Conservation (phyloP, 2,797 vertebrate species). For the Sylvilagus floridanus region DNA sequence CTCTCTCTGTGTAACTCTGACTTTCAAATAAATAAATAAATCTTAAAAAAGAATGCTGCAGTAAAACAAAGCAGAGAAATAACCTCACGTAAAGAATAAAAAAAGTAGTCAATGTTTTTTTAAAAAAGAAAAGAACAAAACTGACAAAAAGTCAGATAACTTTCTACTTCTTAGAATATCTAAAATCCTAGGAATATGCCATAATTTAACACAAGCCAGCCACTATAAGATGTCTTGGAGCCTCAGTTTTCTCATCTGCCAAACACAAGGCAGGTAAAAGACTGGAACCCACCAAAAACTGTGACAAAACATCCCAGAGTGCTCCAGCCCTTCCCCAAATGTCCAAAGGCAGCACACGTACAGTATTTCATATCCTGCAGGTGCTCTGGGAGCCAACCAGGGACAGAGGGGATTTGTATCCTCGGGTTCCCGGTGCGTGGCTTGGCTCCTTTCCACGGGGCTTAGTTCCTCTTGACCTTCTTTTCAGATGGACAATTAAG, state of each 20-base stretch:
- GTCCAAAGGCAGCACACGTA: not conserved
- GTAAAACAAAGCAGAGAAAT: no score
- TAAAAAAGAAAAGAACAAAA: not conserved
- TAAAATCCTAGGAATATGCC: not conserved
- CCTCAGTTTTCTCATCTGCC: not conserved
- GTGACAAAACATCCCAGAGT: not conserved
- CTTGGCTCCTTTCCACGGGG: not conserved
- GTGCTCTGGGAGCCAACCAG: not conserved
- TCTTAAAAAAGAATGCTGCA: no score
- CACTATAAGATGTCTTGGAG: fast-evolving
- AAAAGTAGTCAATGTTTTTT: no score
- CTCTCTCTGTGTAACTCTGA: no score
- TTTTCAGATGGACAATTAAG: not conserved
- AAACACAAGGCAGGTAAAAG: not conserved
- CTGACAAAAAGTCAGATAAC: not conserved
- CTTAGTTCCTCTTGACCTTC: not conserved
- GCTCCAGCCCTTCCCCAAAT: not conserved
- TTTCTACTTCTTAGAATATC: not conserved
- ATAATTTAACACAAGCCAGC: not conserved
- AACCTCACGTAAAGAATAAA: no score
- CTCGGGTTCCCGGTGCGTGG: not conserved
- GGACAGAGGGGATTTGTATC: no score
- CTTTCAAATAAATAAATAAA: no score
- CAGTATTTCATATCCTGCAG: fast-evolving
- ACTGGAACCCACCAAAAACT: fast-evolving